Conservation (phyloP, 2,888 invertebrate species). For the Apodemia mormo region DNA sequence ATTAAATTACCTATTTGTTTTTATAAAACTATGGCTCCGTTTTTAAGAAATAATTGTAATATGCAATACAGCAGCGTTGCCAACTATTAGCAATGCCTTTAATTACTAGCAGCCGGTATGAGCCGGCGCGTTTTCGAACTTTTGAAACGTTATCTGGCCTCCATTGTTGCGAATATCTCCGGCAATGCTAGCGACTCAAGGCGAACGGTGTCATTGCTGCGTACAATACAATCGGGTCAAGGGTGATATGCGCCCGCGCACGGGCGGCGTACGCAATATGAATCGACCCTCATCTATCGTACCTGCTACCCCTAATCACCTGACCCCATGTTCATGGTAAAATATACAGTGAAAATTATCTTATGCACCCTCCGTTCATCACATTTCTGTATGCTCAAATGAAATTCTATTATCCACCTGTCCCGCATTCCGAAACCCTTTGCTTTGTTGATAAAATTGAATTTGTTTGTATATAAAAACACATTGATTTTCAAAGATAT, state of each 20-base stretch:
- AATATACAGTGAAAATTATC: conserved; percentile 45
- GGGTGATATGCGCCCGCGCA: conserved; percentile 55
- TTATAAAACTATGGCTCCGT: conserved; percentile 8
- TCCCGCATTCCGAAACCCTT: conserved; percentile 57
- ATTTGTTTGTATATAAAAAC: conserved; percentile 28
- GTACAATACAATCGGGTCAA: conserved; percentile 79
- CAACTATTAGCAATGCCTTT: conserved; percentile 55
- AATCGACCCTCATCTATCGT: conserved; percentile 44
- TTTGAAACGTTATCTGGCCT: conserved; percentile 81
- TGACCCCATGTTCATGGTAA: conserved; percentile 46
- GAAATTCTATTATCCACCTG: conserved; percentile 64
- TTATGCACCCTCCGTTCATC: conserved; percentile 64
- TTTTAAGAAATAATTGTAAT: conserved; percentile 34
- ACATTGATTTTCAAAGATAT: conserved; percentile 9
- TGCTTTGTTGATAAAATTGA: conserved; percentile 44
- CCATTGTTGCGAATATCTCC: conserved; percentile 82
- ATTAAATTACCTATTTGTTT: neutral
- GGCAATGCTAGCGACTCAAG: conserved; percentile 80
- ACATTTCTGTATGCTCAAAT: conserved; percentile 57
- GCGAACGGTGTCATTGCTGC: conserved; percentile 81
- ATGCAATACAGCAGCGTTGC: conserved; percentile 40
- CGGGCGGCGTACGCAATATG: conserved; percentile 46
- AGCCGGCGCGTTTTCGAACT: conserved; percentile 78
- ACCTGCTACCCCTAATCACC: conserved; percentile 69
- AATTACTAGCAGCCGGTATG: conserved; percentile 67